A percentile compares a stretch with the other conserved stretches of the same genome.
Evolutionary conservation across 2,888 invertebrate species (phyloP).

Genomic region (Trichogramma dendrolimi): DNA sequence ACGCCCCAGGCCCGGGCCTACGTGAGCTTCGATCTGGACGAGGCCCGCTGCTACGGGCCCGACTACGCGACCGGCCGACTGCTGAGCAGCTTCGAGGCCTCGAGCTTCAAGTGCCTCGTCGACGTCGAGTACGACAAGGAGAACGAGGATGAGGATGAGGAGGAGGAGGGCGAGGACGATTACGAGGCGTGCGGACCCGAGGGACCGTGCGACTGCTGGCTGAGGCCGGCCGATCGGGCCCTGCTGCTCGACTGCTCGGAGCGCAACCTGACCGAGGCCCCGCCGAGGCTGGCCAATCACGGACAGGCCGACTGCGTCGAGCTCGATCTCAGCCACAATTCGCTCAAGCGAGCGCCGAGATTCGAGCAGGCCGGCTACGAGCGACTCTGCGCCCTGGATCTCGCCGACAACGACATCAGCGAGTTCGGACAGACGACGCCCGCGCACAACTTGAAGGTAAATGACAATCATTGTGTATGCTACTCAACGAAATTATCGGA

Average conservation of each 20-base stretch:
- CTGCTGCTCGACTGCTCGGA: constrained; percentile 58
- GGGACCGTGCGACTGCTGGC: constrained; percentile 54
- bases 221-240: constrained; percentile 52
- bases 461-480: constrained; percentile 12
- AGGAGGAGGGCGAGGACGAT: neutral
- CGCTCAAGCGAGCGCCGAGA: constrained; percentile 46
- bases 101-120: constrained; percentile 53
- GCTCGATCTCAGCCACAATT: constrained; percentile 52
- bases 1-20: constrained; percentile 43
- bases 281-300: constrained; percentile 43
- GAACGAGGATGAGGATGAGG: constrained; percentile 13
- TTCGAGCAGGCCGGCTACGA: constrained; percentile 50
- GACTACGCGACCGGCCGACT: constrained; percentile 32
- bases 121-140: constrained; percentile 6
- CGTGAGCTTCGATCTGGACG: constrained; percentile 48
- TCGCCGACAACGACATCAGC: constrained; percentile 55
- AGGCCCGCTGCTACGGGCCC: constrained; percentile 54
- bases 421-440: constrained; percentile 48
- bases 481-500: no score
- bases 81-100: constrained; percentile 45
- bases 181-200: constrained; percentile 21
- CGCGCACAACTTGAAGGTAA: constrained; percentile 51
- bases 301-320: constrained; percentile 41
- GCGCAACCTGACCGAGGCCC: constrained; percentile 52
- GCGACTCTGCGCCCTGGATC: constrained; percentile 53